Base-by-base conservation (phyloP, 2,113 vertebrate genomes). In the Micromys minutus region DNA sequence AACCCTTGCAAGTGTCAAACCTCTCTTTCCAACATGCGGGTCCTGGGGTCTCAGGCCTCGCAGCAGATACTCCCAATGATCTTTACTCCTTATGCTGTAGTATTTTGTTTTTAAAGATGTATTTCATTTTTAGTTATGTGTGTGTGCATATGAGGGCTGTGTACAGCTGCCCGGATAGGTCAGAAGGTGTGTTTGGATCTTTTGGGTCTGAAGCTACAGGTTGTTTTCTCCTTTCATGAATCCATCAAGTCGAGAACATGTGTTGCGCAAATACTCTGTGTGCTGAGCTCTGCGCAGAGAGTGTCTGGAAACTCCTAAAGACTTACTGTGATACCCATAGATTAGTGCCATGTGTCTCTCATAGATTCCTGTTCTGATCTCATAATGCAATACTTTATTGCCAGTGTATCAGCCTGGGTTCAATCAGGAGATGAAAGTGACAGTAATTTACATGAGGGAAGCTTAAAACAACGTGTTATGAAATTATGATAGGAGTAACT, bases 371-470 rank as follows among this genome's bases (percentile, higher is more conserved):
- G 26, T 95, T 91, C 90, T 6, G 22, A 31, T 45, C 8, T 85
- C 45, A 90, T 63, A 87, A 85, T 47, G 50, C 42, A 57, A 50
- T 77, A 55, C 2, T 75, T 91, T 69, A 59, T 89, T 79, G 31
- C 3, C 36, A 79, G 6, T 26, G 34, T 39, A 52, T 80, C 67
- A 85, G 31, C 74, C 17, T 65, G 12, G 31, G 11, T 8, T 50
- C 45, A 92, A 79, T 87, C 13, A 93, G 75, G 45, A 92, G 71
- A 88, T 36, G 92, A 88, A 94, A 92, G 45, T 61, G 57, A 80
- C 29, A 76, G 39, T 45, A 76, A 91, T 52, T 91, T 57, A 89
- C 90, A 83, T 12, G 59, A 9, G 26, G 9, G 15, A 75, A 85
- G 29, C 57, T 97, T 92, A 63, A 36, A 79, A 84, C 52, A 59